These are phyloP conservation scores for Daphoenositta chrysoptera DNA, from an alignment of 2,113 vertebrate species.

Conservation along the genomic window DNA sequence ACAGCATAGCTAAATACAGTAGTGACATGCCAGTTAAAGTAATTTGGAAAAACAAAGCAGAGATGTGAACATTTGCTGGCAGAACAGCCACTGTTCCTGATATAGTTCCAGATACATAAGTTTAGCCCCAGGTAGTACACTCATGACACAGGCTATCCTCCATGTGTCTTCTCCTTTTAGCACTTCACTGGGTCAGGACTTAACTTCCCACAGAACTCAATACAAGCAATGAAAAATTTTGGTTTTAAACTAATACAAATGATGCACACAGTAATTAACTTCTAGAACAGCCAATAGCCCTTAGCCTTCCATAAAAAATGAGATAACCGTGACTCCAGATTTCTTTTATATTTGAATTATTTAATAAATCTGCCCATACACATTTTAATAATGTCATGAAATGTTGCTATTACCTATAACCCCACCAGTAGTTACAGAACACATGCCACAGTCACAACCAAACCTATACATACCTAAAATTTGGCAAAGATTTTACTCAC, in stretches of 20 bases:
- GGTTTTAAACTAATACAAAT: neutral
- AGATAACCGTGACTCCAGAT: rapidly evolving
- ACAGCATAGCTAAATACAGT: neutral
- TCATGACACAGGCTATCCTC: neutral
- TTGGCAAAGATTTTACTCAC: neutral
- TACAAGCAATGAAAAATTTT: neutral
- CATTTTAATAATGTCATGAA: neutral
- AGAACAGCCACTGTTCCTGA: neutral
- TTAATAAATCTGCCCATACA: neutral
- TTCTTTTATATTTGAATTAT: neutral
- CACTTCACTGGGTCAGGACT: neutral
- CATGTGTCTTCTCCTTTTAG: neutral
- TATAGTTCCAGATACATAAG: neutral
- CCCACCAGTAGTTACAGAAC: neutral
- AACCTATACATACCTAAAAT: neutral
- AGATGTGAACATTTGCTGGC: neutral
- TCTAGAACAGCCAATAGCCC: neutral
- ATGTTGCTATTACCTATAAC: neutral
- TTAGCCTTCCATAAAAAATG: neutral
- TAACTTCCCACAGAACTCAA: neutral
- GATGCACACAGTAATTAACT: neutral
- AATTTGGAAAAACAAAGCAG: neutral
- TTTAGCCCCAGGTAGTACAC: neutral
- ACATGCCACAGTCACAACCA: neutral
- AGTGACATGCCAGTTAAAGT: neutral